These are phyloP conservation scores for Spheniscus mendiculus DNA, from an alignment of 2,113 vertebrate species.

Conservation along the genomic window DNA sequence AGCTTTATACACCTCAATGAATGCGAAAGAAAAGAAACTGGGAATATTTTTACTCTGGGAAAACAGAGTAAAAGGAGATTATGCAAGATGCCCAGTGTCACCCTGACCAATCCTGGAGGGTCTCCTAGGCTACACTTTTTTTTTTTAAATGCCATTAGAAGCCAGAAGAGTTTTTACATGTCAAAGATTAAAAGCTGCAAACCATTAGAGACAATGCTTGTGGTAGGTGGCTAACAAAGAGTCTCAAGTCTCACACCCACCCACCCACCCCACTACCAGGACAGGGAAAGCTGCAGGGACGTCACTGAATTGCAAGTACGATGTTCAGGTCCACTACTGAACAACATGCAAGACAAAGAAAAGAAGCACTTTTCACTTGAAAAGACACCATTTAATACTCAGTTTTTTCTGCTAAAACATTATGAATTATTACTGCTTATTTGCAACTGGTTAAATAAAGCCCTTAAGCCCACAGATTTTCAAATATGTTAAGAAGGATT, in stretches of 20 bases:
- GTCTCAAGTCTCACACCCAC: neutral
- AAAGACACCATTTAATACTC: neutral
- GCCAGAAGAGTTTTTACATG: neutral
- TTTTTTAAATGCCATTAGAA: neutral
- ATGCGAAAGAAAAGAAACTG: neutral
- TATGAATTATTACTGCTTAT: neutral
- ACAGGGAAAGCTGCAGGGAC: neutral
- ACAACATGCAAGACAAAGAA: neutral
- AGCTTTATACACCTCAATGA: neutral
- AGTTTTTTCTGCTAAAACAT: neutral
- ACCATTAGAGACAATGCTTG: neutral
- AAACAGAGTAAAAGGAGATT: neutral
- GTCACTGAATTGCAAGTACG: neutral
- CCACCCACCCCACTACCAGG: neutral
- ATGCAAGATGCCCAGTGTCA: neutral
- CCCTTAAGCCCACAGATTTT: neutral
- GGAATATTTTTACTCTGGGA: neutral
- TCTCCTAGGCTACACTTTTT: neutral
- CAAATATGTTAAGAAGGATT: neutral
- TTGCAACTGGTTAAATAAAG: neutral
- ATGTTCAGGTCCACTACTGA: neutral
- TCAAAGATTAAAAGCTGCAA: slow-evolving; percentile 32
- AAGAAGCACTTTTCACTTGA: neutral
- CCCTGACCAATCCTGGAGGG: neutral
- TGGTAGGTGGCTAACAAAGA: neutral